Evolutionary conservation across 2,113 vertebrate genomes (phyloP).

Genomic region (Aleadryas rufinucha): DNA sequence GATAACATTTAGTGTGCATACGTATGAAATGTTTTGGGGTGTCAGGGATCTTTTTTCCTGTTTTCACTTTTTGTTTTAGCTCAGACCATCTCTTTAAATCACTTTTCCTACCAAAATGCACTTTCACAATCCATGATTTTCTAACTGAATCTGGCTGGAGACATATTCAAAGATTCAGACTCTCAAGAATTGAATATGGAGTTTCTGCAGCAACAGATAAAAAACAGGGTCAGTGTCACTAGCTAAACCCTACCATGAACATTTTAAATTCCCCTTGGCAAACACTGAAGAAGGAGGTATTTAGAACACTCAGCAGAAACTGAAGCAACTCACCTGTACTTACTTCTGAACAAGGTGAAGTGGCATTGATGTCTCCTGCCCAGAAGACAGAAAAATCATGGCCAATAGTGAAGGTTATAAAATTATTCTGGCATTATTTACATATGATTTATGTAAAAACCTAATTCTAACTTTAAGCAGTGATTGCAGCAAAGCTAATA

Average conservation of each 20-base stretch:
- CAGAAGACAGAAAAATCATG: background rate
- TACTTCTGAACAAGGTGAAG: background rate
- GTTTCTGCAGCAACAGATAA: background rate
- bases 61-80: background rate
- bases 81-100: background rate
- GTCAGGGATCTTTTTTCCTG: rapidly evolving
- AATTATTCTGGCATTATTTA: background rate
- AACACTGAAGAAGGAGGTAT: background rate
- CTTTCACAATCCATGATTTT: background rate
- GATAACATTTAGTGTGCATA: background rate
- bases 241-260: background rate
- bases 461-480: background rate
- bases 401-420: background rate
- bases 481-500: background rate
- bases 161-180: background rate
- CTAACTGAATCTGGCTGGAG: background rate
- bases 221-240: background rate
- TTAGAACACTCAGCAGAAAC: background rate
- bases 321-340: background rate
- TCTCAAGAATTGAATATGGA: background rate
- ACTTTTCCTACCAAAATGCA: background rate
- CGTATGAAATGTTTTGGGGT: background rate
- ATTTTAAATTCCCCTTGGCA: background rate
- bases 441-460: background rate
- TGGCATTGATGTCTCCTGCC: background rate